These are phyloP conservation scores for Lipophrys pholis DNA, from an alignment of 2,113 vertebrate species.

Conservation along the genomic window DNA sequence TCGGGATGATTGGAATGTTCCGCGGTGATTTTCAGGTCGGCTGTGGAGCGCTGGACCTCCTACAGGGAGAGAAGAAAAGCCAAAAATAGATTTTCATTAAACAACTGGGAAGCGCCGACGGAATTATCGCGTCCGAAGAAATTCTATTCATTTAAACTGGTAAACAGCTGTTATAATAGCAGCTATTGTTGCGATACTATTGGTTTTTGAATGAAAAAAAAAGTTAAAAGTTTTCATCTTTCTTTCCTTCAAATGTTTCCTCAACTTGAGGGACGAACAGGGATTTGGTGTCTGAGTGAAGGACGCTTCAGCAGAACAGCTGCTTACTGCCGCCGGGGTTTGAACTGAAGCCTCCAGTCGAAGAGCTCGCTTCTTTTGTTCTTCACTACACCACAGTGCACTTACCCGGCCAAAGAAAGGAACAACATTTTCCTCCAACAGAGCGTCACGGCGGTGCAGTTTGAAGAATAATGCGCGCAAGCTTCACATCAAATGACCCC, in stretches of 20 bases:
- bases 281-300: conserved; percentile 34
- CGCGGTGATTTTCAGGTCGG: conserved; percentile 97
- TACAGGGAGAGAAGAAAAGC: conserved; percentile 63
- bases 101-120: conserved; percentile 10
- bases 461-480: conserved; percentile 73
- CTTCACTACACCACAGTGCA: conserved; percentile 4
- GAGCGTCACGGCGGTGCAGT: conserved; percentile 25
- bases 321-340: conserved; percentile 45
- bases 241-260: not conserved
- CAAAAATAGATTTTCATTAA: conserved; percentile 44
- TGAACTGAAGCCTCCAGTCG: conserved; percentile 30
- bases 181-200: not conserved
- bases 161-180: not conserved
- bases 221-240: too few relatives aligned
- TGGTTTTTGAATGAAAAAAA: not conserved
- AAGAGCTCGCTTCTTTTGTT: conserved; percentile 16
- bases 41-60: conserved; percentile 96
- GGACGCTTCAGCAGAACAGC: conserved; percentile 47
- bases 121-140: conserved; percentile 9
- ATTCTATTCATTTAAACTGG: conserved; percentile 5
- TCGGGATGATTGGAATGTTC: conserved; percentile 98
- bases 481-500: conserved; percentile 87
- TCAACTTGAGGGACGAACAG: not conserved
- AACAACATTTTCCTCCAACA: conserved; percentile 24
- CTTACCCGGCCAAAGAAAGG: conserved; percentile 17